Conservation (phyloP, 2,888 invertebrate genomes). For the Carterocephalus palaemon region DNA sequence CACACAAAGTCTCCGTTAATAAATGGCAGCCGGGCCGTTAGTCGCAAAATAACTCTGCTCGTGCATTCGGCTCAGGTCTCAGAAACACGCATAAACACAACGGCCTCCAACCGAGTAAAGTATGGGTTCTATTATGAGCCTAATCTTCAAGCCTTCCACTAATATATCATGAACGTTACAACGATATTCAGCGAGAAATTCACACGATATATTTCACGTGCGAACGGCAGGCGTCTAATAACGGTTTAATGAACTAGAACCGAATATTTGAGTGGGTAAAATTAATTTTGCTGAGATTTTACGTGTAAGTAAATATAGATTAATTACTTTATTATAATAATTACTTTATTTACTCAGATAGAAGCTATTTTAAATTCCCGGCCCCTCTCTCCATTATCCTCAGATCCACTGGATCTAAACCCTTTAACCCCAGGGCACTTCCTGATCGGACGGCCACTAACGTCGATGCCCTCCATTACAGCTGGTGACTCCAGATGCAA, state of each 20-base stretch:
- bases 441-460: no score
- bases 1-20: background rate
- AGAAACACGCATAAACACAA: slow-evolving; percentile 3
- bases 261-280: slow-evolving; percentile 35
- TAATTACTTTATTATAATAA: no score
- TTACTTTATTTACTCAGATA: no score
- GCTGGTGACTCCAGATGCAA: no score
- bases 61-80: background rate
- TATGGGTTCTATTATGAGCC: slow-evolving; percentile 62
- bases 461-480: no score
- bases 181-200: slow-evolving; percentile 44
- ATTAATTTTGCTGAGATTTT: slow-evolving; percentile 18
- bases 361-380: no score
- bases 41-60: background rate
- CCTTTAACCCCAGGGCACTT: no score
- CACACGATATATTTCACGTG: slow-evolving; percentile 43
- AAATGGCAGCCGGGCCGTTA: background rate
- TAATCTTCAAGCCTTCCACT: slow-evolving; percentile 67
- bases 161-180: slow-evolving; percentile 58
- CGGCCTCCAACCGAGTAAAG: slow-evolving; percentile 48
- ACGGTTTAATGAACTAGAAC: slow-evolving; percentile 38
- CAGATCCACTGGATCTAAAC: no score
- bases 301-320: slow-evolving; percentile 14
- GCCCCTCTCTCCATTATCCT: no score
- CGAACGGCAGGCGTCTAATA: slow-evolving; percentile 40